Conservation (phyloP, 2,888 invertebrate species). For the Parelbella ahira region DNA sequence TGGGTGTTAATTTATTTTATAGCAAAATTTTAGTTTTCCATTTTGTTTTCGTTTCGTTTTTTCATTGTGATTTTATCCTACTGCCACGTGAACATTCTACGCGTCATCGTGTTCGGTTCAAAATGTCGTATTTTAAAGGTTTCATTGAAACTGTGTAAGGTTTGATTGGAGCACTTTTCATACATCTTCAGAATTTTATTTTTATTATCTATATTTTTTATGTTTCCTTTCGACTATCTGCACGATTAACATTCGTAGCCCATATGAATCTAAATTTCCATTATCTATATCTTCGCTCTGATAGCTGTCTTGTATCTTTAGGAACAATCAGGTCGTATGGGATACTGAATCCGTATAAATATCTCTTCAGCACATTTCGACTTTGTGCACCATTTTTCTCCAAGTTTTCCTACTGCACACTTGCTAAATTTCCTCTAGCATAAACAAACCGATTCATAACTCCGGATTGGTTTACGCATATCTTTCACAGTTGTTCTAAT, state of each 20-base stretch:
- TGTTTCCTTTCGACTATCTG: constrained; percentile 41
- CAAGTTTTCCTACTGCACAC: constrained; percentile 30
- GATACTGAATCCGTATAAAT: constrained; percentile 36
- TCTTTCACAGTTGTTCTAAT: constrained; percentile 17
- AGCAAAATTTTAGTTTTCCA: constrained; percentile 60
- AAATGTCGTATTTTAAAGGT: constrained; percentile 61
- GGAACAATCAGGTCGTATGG: constrained; percentile 34
- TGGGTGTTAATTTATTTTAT: constrained; percentile 74
- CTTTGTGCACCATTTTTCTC: constrained; percentile 40
- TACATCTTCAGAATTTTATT: constrained; percentile 34
- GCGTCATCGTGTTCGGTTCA: constrained; percentile 67
- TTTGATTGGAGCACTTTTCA: constrained; percentile 63
- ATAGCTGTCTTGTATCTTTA: constrained; percentile 34
- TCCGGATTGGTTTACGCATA: constrained; percentile 22
- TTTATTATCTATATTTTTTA: constrained; percentile 29
- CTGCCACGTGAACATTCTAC: constrained; percentile 66
- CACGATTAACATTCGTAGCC: constrained; percentile 57
- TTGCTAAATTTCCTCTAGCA: constrained; percentile 22
- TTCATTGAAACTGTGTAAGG: constrained; percentile 60
- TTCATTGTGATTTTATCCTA: constrained; percentile 72
- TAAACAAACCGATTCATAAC: constrained; percentile 17
- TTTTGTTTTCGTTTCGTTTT: constrained; percentile 51
- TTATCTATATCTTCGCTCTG: constrained; percentile 40
- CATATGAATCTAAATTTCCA: constrained; percentile 48
- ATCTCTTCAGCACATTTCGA: constrained; percentile 34